These are phyloP conservation scores for Gallinago solitaria DNA, from an alignment of 2,797 vertebrate genomes.

Conservation along the genomic window DNA sequence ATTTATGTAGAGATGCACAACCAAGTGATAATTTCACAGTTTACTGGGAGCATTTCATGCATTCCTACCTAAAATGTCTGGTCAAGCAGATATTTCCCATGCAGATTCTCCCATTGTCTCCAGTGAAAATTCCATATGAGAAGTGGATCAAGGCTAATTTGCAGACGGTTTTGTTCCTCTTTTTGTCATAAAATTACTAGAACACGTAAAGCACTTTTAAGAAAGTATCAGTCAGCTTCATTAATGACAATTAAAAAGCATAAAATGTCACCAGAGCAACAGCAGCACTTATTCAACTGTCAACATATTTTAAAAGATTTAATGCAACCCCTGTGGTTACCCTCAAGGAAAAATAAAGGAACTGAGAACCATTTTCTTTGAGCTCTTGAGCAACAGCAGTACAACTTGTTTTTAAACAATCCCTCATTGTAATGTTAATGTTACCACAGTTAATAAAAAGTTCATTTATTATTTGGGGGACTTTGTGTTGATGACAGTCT, in stretches of 20 bases:
- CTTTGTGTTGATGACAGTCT: constrained; percentile 68
- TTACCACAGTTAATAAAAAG: constrained; percentile 72
- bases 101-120: constrained; percentile 15
- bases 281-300: constrained; percentile 65
- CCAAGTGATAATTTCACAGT: background rate
- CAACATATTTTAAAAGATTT: constrained; percentile 73
- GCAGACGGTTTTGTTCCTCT: constrained; percentile 36
- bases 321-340: constrained; percentile 62
- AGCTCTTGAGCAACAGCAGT: constrained; percentile 71
- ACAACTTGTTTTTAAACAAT: constrained; percentile 71
- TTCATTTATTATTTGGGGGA: constrained; percentile 74
- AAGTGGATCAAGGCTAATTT: constrained; percentile 57
- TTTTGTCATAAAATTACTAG: constrained; percentile 53
- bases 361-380: constrained; percentile 60
- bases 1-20: background rate
- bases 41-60: background rate
- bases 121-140: constrained; percentile 34
- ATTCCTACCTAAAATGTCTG: background rate
- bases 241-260: constrained; percentile 72
- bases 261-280: constrained; percentile 63
- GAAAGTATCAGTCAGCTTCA: constrained; percentile 59
- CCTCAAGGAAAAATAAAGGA: constrained; percentile 68
- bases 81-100: constrained; percentile 31
- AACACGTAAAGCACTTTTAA: constrained; percentile 47
- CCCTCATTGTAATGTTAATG: constrained; percentile 75